A percentile compares a stretch with the other conserved stretches of the same genome.
phyloP scores from a whole-genome alignment of 37 sponge, comb jelly and placozoan species.

The Aplysina aerophoba region DNA sequence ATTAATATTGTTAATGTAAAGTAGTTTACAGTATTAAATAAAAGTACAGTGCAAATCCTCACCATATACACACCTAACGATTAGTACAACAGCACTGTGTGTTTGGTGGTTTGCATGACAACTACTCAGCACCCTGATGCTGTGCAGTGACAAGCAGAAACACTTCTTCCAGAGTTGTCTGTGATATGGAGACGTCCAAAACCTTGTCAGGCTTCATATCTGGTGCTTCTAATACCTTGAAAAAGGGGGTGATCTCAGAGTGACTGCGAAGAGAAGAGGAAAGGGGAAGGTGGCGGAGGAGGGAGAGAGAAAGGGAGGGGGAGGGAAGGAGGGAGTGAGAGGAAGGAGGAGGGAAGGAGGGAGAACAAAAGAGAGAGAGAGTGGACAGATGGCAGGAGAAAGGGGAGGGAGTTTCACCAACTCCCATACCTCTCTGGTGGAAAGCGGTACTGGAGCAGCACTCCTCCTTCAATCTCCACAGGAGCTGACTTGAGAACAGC shows the following conservation, averaged over 20 bases:
- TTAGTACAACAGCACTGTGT: no score
- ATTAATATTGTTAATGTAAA: no score
- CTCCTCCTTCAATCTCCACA: conserved; percentile 63
- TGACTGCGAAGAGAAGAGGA: conserved; percentile 44
- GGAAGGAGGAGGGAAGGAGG: neutral
- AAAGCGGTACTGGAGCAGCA: conserved; percentile 58
- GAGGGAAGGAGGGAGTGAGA: neutral
- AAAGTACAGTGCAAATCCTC: no score
- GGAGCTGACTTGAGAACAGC: conserved; percentile 52
- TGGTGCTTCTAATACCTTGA: conserved; percentile 64
- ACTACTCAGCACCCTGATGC: neutral
- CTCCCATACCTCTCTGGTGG: conserved; percentile 76
- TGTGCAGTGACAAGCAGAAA: conserved; percentile 66
- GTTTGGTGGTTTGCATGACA: neutral
- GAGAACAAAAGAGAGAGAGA: no score
- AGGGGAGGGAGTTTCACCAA: no score
- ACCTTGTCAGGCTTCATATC: conserved; percentile 33
- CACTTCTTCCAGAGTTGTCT: conserved; percentile 87
- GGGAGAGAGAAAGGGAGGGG: neutral
- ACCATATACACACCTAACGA: no score
- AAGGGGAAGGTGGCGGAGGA: no score
- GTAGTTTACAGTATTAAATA: no score
- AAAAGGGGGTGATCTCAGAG: conserved; percentile 63
- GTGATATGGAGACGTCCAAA: conserved; percentile 77
- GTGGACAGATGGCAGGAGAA: no score